phyloP scores from a whole-genome alignment of 2,888 invertebrate genomes.

The Drosophila mimetica region DNA sequence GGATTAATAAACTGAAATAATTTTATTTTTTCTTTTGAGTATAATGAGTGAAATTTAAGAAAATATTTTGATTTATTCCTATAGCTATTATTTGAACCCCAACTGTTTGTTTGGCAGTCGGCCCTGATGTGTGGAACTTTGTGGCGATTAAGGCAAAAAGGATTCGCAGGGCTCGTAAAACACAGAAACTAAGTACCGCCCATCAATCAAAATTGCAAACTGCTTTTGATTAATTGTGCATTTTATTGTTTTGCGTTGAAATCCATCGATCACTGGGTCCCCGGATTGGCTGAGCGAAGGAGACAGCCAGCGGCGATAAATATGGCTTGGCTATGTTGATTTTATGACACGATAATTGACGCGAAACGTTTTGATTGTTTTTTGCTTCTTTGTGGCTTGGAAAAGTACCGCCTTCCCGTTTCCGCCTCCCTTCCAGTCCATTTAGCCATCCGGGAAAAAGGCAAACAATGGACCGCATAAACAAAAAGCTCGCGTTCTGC shows the following conservation, averaged over 20 bases:
- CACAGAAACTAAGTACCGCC: conserved; percentile 54
- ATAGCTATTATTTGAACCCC: background rate
- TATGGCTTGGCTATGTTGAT: conserved; percentile 61
- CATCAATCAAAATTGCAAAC: conserved; percentile 71
- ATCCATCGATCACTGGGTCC: conserved; percentile 64
- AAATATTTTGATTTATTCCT: background rate
- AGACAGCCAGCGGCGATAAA: conserved; percentile 35
- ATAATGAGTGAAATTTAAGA: no score
- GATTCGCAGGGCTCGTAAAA: conserved; percentile 38
- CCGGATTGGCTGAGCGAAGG: conserved; percentile 26
- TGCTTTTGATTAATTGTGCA: conserved; percentile 75
- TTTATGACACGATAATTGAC: conserved; percentile 79
- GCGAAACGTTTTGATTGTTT: conserved; percentile 72
- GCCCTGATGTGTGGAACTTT: conserved; percentile 6
- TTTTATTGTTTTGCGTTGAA: conserved; percentile 73
- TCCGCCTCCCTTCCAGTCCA: background rate
- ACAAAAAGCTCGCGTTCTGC: conserved; percentile 47
- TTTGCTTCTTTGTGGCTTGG: conserved; percentile 29
- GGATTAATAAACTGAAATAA: no score
- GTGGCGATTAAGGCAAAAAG: conserved; percentile 36
- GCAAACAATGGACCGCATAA: conserved; percentile 47
- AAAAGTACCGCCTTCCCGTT: background rate
- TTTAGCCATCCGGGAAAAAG: conserved; percentile 28
- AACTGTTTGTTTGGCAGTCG: background rate
- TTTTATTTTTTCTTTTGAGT: no score